Evolutionary conservation across 2,113 vertebrate species (phyloP).

Genomic region (Carassius gibelio): DNA sequence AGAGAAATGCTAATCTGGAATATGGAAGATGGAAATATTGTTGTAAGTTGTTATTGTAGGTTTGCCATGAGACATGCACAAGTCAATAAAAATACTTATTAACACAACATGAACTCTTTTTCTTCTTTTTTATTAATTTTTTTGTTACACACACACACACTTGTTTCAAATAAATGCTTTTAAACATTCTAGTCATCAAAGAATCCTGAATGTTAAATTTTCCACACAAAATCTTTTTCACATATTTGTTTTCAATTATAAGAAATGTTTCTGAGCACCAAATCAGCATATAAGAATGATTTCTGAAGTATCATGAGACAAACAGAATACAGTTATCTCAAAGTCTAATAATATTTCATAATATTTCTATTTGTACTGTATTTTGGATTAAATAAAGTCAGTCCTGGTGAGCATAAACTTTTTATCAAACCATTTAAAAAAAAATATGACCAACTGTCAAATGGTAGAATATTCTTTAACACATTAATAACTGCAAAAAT

Average conservation of each 20-base stretch:
- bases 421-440: background rate
- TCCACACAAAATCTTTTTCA: no score
- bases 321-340: background rate
- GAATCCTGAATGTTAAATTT: background rate
- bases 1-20: background rate
- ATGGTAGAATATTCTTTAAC: background rate
- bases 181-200: background rate
- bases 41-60: background rate
- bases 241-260: no score
- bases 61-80: background rate
- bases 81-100: background rate
- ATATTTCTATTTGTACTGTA: background rate
- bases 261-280: background rate
- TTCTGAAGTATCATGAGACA: background rate
- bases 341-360: background rate
- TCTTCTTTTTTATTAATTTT: no score
- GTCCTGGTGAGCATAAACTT: background rate
- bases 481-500: background rate
- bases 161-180: background rate
- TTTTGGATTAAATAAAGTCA: background rate
- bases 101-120: background rate
- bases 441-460: background rate
- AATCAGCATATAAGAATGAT: background rate
- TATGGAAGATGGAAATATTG: conserved; percentile 2
- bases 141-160: no score